Conservation (phyloP, 2,888 invertebrate genomes). For the Trachelus stipa region DNA sequence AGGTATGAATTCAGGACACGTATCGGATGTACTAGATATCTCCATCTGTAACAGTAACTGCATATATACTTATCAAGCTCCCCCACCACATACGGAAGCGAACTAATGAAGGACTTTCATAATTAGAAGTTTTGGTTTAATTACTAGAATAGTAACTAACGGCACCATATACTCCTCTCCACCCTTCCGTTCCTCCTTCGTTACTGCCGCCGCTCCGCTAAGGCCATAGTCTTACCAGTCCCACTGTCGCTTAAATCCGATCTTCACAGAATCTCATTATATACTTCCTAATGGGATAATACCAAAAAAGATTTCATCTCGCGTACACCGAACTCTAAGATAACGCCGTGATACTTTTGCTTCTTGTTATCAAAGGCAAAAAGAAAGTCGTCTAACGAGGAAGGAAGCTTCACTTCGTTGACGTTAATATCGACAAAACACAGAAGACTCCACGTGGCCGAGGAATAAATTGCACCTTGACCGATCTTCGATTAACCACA, state of each 20-base stretch:
- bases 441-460: not conserved
- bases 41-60: not conserved
- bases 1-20: not conserved
- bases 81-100: constrained; percentile 23
- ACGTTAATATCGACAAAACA: not conserved
- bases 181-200: constrained; percentile 21
- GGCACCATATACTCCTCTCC: constrained; percentile 19
- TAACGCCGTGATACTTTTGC: not conserved
- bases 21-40: not conserved
- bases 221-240: constrained; percentile 23
- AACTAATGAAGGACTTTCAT: constrained; percentile 54
- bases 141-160: constrained; percentile 49
- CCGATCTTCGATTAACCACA: not conserved
- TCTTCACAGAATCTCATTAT: constrained; percentile 5
- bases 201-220: constrained; percentile 1
- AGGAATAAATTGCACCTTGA: not conserved
- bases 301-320: not conserved
- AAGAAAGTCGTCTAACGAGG: not conserved
- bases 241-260: constrained; percentile 19
- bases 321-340: not conserved
- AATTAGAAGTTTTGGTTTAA: constrained; percentile 56
- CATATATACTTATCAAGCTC: not conserved
- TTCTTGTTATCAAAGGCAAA: not conserved
- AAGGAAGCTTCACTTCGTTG: not conserved
- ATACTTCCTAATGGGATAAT: not conserved